Evolutionary conservation across 2,797 vertebrate genomes (phyloP), one percentile per base, ranked within the genome.

Genomic region (Calcarius lapponicus): DNA sequence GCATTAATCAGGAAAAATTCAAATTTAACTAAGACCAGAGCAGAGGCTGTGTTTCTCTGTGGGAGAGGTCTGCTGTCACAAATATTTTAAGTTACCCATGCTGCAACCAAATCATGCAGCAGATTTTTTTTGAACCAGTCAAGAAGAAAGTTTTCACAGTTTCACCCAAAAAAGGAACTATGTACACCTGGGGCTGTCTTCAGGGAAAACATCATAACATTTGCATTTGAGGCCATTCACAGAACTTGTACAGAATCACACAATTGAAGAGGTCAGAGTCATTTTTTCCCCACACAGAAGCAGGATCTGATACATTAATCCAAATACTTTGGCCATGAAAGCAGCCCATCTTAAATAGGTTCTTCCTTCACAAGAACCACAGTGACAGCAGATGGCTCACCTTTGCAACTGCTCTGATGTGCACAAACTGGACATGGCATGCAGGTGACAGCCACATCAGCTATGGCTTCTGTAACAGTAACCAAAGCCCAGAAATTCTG

Each of bases 131-230:
- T 94, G 47, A 21, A 85, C 38, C 42, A 93, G 56, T 6, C 54
- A 85, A 93, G 74, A 94, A 94, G 94, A 96, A 94, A 92, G 91
- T 96, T 88, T 93, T 95, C 88, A 84, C 67, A 61, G 90, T 96
- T 96, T 96, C 94, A 88, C 71, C 80, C 80, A 73, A 76, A 95
- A 96, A 66, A 74, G 64, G 94, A 97, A 95, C 93, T 89, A 67
- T 11, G 34, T 71, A 61, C 95, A 96, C 90, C 96, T 96, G 96
- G 90, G 57, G 13, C 42, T 92, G 34, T 86, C 61, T 84, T 79
- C 61, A 84, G 80, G 21, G 50, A 51, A 94, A 90, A 58, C 28
- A 69, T 57, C 24, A 78, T 58, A 91, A 62, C 9, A 93, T 90
- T 94, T 94, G 76, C 86, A 90, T 93, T 67, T 81, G 51, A 86